Evolutionary conservation across 2,888 invertebrate genomes (phyloP).

Genomic region (Volucella inanis): DNA sequence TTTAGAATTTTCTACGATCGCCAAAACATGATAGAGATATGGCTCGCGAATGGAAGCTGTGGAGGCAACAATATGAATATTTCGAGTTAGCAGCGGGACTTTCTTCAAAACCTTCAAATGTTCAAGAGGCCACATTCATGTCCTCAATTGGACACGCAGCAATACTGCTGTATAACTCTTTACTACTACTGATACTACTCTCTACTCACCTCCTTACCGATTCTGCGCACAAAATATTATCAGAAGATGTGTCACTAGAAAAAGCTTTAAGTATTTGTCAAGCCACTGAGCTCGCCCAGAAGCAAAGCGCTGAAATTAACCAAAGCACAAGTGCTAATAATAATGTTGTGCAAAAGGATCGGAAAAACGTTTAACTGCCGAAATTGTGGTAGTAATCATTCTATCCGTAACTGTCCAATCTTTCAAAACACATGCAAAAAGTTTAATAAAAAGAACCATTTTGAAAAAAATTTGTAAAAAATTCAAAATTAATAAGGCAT

Average conservation of each 20-base stretch:
- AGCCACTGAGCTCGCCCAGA: conserved; percentile 10
- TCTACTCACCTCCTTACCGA: no score
- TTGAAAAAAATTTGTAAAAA: not conserved
- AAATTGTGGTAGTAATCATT: conserved; percentile 12
- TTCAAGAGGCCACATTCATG: no score
- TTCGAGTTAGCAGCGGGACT: no score
- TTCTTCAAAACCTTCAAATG: no score
- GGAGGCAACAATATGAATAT: no score
- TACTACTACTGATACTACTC: no score
- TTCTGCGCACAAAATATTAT: no score
- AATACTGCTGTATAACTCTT: no score
- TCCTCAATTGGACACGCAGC: no score
- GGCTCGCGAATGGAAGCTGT: no score
- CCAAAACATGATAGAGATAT: no score
- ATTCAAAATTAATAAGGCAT: not conserved
- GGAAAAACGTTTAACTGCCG: conserved; percentile 13
- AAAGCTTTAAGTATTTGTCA: conserved; percentile 7
- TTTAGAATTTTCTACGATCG: no score
- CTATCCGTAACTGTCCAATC: not conserved
- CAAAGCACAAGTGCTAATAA: conserved; percentile 1
- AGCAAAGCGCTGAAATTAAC: conserved; percentile 6
- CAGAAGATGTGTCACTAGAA: conserved; percentile 2
- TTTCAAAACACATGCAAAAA: conserved; percentile 8
- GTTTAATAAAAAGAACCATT: conserved; percentile 7
- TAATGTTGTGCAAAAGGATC: not conserved